Conservation (phyloP, 2,797 vertebrate species). For the Falco biarmicus region DNA sequence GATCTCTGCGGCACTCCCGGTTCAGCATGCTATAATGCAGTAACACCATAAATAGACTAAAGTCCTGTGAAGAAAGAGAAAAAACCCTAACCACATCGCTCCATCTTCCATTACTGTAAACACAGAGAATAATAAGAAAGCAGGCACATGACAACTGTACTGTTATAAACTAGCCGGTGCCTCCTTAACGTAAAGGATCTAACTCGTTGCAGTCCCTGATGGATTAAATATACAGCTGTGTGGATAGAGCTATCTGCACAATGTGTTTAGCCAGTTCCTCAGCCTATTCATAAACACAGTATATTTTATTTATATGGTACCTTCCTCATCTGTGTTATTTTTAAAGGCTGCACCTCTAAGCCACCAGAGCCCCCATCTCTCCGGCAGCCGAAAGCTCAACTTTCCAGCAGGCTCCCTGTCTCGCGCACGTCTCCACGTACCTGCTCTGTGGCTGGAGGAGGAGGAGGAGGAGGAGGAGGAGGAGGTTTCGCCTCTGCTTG, state of each 20-base stretch:
- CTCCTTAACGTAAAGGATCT: conserved; percentile 42
- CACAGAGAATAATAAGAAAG: background rate
- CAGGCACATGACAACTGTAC: background rate
- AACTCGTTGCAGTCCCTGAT: background rate
- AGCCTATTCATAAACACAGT: conserved; percentile 20
- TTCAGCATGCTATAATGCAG: conserved; percentile 17
- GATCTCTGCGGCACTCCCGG: conserved; percentile 35
- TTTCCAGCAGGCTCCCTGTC: background rate
- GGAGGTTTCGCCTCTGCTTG: conserved; percentile 22
- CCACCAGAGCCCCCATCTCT: background rate
- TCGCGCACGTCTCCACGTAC: conserved; percentile 23
- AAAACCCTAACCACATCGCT: background rate
- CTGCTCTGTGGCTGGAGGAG: conserved; percentile 12
- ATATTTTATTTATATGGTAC: conserved; percentile 34
- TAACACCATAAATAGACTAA: conserved; percentile 28
- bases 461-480: background rate
- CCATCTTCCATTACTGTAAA: background rate
- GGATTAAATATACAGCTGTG: conserved; percentile 53
- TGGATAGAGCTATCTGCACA: background rate
- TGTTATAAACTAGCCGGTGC: background rate
- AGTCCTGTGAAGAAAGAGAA: conserved; percentile 20
- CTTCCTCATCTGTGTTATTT: conserved; percentile 31
- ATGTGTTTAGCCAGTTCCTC: background rate
- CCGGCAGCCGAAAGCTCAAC: conserved; percentile 13
- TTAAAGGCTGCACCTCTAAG: conserved; percentile 26